Conservation (phyloP, 2,888 invertebrate genomes). For the Conchocele bisecta region DNA sequence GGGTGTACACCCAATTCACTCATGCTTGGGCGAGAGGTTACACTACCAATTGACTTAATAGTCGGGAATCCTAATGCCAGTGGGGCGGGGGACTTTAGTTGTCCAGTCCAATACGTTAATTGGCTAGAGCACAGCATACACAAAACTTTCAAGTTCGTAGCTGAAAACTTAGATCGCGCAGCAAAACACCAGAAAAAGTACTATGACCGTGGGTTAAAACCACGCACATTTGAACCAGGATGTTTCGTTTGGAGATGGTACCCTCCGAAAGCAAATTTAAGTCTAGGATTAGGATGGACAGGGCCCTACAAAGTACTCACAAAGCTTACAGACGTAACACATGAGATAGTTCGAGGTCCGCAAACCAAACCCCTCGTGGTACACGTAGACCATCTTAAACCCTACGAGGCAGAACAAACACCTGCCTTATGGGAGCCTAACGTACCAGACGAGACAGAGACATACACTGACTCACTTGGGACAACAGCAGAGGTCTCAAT, state of each 20-base stretch:
- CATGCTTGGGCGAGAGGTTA: constrained; percentile 51
- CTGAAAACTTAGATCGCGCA: constrained; percentile 33
- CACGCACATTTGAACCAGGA: constrained; percentile 16
- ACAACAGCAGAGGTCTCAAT: no score
- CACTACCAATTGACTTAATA: constrained; percentile 53
- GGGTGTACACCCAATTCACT: constrained; percentile 43
- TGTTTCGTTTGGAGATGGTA: constrained; percentile 47
- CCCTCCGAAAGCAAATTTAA: constrained; percentile 37
- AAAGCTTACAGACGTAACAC: constrained; percentile 28
- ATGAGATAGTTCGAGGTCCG: constrained; percentile 20
- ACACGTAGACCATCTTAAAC: constrained; percentile 49
- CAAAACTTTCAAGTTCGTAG: constrained; percentile 29
- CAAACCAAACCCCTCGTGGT: constrained; percentile 8
- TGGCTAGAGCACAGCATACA: constrained; percentile 29
- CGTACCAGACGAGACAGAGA: no score
- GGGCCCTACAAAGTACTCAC: constrained; percentile 34
- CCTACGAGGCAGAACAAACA: no score
- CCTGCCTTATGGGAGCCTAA: no score
- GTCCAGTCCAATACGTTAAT: constrained; percentile 34
- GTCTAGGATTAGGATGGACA: constrained; percentile 40
- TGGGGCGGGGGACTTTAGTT: neutral
- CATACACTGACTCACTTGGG: no score
- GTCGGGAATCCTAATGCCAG: constrained; percentile 25
- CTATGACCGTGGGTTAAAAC: constrained; percentile 40
- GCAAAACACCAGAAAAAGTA: constrained; percentile 38